Base-by-base conservation (phyloP, 2,888 invertebrate genomes). In the Microctonus hyperodae region DNA sequence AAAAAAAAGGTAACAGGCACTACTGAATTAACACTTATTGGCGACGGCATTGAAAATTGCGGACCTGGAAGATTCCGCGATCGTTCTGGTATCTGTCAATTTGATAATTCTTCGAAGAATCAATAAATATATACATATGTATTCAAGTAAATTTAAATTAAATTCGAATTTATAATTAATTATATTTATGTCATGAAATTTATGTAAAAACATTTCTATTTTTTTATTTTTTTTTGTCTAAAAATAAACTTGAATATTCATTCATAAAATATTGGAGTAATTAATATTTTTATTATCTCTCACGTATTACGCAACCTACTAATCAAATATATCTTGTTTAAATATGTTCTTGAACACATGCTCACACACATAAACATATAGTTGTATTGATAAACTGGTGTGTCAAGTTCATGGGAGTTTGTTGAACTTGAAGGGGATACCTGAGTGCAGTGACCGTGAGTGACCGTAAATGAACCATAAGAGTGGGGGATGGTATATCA, bases 31-130 rank as follows among this genome's bases (percentile, higher is more conserved):
- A 88, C 87, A 75, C 85, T 92, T 53, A 75, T 92, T 22, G 91
- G 92, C 0, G 90, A 89, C 22, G 83, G 78, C 16, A 86, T 87
- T 60, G 92, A 92, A 77, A 90, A 92, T 78, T 93, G 93, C 80
- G 92, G 92, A 20, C 92, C 92, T 0, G 92, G 89, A 57, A 86
- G 90, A 75, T 86, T 86, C 73, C 87, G 92, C 35, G 91, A 93
- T 79, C 86, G 88, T n/a, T 86, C 87, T 67, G 91, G 92, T 9
- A 86, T 91, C 51, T 90, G 89, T 77, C 85, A 85, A 73, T 79
- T 84, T 74, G 75, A 76, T 11, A 65, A 11, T 22, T 50, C 57
- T 10, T 13, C 25, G 1, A 51, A 58, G 28, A 64, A 53, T 55
- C 61, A 35, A 56, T 44, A n/a, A 13, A 16, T 7, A 44, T 44